Percentiles rank a stretch among this genome's conserved stretches.
phyloP scores from a whole-genome alignment of 2,888 invertebrate species.

The Hydrotaea cyrtoneurina region DNA sequence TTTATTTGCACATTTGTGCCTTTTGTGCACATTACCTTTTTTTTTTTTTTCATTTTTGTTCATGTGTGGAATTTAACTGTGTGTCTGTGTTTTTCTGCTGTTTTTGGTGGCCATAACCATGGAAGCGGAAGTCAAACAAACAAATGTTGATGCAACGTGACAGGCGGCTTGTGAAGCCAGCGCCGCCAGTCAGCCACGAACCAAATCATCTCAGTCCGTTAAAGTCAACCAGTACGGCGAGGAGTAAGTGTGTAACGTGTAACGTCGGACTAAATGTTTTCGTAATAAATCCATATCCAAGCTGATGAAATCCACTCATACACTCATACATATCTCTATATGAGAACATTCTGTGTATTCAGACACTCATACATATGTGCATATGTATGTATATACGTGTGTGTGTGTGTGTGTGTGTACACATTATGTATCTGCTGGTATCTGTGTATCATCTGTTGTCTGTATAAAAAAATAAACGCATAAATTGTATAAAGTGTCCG shows the following conservation, averaged over 20 bases:
- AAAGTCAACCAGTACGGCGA: not conserved
- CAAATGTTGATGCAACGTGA: constrained; percentile 7
- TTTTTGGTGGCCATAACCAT: not conserved
- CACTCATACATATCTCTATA: not conserved
- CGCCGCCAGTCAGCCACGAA: not conserved
- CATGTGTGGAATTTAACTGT: not conserved
- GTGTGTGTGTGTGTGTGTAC: no score
- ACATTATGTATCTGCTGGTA: no score
- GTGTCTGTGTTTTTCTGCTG: not conserved
- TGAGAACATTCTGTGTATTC: not conserved
- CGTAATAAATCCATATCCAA: constrained; percentile 19
- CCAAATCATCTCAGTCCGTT: not conserved
- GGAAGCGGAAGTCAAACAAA: not conserved
- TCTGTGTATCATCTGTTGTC: not conserved
- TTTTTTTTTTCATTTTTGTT: not conserved
- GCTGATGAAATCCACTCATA: not conserved
- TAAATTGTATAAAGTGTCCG: not conserved
- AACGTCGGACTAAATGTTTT: not conserved
- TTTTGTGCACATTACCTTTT: not conserved
- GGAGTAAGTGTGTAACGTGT: no score
- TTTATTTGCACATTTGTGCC: constrained; percentile 1
- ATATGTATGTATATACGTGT: no score
- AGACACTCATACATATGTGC: no score
- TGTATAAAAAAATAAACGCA: constrained; percentile 19
- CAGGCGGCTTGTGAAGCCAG: constrained; percentile 4